These are phyloP conservation scores for Empidonax traillii DNA, from an alignment of 2,113 vertebrate species.

Conservation along the genomic window DNA sequence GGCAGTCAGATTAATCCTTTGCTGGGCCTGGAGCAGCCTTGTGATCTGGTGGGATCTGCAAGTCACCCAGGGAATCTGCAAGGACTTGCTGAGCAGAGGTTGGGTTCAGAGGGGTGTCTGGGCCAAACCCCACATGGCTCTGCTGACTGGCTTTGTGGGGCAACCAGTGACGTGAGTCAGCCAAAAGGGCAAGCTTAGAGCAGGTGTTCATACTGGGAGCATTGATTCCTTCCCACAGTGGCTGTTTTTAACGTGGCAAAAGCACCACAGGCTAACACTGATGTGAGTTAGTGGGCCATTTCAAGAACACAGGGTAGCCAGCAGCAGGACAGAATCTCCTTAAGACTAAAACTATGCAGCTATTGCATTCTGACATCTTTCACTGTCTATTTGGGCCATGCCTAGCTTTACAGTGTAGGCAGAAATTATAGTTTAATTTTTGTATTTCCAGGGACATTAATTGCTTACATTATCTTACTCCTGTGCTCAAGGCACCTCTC, in stretches of 20 bases:
- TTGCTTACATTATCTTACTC: background rate
- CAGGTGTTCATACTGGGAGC: background rate
- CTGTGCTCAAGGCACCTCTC: background rate
- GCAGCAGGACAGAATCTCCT: background rate
- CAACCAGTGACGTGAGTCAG: background rate
- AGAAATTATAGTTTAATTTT: background rate
- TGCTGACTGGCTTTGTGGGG: background rate
- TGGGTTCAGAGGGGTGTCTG: background rate
- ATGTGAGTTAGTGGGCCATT: background rate
- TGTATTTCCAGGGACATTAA: conserved; percentile 4
- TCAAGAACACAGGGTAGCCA: background rate
- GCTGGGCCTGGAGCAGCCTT: background rate
- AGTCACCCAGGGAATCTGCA: background rate
- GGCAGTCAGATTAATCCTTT: background rate
- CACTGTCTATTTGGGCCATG: background rate
- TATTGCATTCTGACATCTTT: background rate
- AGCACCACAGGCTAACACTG: background rate
- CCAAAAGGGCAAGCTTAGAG: background rate
- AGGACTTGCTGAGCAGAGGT: background rate
- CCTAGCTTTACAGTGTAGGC: background rate
- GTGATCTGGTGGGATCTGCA: background rate
- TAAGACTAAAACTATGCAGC: background rate
- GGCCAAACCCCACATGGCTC: background rate
- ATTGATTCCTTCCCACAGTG: accelerated
- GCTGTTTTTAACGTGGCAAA: background rate